Conservation (phyloP, 1,140 invertebrate species). For the Cylas formicarius region DNA sequence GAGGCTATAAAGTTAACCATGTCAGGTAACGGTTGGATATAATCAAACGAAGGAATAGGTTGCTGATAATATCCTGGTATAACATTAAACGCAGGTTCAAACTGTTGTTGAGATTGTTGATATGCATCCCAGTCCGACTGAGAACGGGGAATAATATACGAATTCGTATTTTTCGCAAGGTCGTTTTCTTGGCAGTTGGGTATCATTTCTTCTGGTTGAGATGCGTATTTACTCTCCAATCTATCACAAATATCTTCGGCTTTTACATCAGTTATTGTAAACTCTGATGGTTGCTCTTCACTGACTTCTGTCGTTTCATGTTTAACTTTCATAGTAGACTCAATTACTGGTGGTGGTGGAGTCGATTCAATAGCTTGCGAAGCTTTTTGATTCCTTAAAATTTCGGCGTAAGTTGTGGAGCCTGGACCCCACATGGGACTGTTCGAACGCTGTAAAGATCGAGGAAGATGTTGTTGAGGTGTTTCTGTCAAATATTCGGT, state of each 20-base stretch:
- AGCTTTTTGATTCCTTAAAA: slow-evolving; percentile 52
- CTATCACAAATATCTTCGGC: too few relatives aligned
- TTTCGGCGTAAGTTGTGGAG: slow-evolving; percentile 68
- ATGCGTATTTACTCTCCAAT: too few relatives aligned
- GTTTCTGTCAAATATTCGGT: too few relatives aligned
- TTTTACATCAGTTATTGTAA: too few relatives aligned
- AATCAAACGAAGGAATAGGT: slow-evolving; percentile 27
- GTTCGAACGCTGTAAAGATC: slow-evolving; percentile 52
- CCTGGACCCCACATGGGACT: slow-evolving; percentile 68
- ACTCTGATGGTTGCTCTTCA: too few relatives aligned
- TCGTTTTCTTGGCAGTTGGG: too few relatives aligned
- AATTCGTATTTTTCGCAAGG: too few relatives aligned
- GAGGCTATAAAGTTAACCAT: slow-evolving; percentile 48
- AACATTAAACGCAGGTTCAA: slow-evolving; percentile 1
- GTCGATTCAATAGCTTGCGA: too few relatives aligned
- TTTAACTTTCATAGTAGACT: too few relatives aligned
- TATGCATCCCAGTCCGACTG: slow-evolving; percentile 24
- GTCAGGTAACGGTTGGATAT: slow-evolving; percentile 47
- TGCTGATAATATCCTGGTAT: slow-evolving; percentile 11
- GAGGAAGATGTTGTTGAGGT: too few relatives aligned
- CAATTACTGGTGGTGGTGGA: too few relatives aligned
- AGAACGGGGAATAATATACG: not conserved
- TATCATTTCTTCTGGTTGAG: not conserved
- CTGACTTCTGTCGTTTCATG: too few relatives aligned
- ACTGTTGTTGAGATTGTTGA: slow-evolving; percentile 14